These are phyloP conservation scores for Pachypeltis micranthus DNA, from an alignment of 1,140 invertebrate species.

Conservation along the genomic window DNA sequence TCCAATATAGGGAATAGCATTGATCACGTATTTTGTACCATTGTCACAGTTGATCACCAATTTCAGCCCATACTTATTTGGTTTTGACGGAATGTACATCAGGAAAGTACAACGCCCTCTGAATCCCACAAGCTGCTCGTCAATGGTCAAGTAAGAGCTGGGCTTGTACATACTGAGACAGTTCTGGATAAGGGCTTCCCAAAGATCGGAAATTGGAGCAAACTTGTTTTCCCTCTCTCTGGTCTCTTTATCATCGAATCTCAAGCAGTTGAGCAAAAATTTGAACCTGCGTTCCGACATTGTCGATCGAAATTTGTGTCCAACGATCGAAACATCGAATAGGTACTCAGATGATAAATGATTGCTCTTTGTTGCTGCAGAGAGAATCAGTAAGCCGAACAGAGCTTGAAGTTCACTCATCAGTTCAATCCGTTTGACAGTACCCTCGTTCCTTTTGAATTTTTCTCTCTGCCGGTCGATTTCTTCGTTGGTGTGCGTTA, in stretches of 20 bases:
- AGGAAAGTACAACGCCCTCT: conserved; percentile 33
- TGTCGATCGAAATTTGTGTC: conserved; percentile 25
- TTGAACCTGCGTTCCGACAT: conserved; percentile 32
- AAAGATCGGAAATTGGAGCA: conserved; percentile 27
- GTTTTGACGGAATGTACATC: conserved; percentile 37
- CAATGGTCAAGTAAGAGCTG: conserved; percentile 28
- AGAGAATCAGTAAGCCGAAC: conserved; percentile 26
- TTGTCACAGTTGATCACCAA: conserved; percentile 25
- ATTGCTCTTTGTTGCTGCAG: conserved; percentile 27
- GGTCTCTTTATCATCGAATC: conserved; percentile 9
- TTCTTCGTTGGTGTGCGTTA: conserved; percentile 21
- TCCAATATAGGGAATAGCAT: conserved; percentile 26
- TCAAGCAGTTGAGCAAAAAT: conserved; percentile 28
- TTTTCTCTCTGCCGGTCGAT: conserved; percentile 17
- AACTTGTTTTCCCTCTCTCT: background rate
- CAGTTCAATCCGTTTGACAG: conserved; percentile 3
- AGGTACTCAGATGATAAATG: conserved; percentile 26
- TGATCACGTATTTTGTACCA: conserved; percentile 24
- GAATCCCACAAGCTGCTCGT: conserved; percentile 35
- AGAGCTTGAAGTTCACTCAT: conserved; percentile 24
- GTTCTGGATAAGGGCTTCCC: conserved; percentile 27
- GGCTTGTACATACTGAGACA: conserved; percentile 27
- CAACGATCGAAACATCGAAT: conserved; percentile 28
- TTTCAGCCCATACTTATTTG: conserved; percentile 29
- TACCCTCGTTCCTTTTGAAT: conserved; percentile 11